Evolutionary conservation across 2,797 vertebrate genomes (phyloP).

Genomic region (Oophaga sylvatica): DNA sequence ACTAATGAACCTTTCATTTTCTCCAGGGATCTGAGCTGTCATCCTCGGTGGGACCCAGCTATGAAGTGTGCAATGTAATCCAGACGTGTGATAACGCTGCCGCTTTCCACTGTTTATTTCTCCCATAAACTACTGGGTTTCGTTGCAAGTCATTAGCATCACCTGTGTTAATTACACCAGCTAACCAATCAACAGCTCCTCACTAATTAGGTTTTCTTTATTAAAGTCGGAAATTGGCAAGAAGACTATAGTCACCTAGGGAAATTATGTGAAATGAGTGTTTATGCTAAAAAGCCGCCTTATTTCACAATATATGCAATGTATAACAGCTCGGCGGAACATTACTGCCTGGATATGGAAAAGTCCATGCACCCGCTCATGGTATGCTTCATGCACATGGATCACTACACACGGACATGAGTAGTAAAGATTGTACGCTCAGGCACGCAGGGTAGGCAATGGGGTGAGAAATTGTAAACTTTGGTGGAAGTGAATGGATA

Average conservation of each 20-base stretch:
- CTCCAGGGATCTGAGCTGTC: conserved; percentile 29
- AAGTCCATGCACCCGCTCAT: background rate
- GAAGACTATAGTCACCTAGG: conserved; percentile 92
- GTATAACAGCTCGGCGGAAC: conserved; percentile 30
- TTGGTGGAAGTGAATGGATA: background rate
- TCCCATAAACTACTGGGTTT: conserved; percentile 86
- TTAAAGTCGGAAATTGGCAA: conserved; percentile 93
- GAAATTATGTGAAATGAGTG: conserved; percentile 86
- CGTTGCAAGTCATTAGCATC: conserved; percentile 98
- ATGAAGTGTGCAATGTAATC: conserved; percentile 46
- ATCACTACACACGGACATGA: background rate
- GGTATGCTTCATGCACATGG: background rate
- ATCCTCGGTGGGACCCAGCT: conserved; percentile 34
- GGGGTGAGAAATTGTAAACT: no score
- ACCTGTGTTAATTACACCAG: conserved; percentile 99
- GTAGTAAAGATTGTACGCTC: no score
- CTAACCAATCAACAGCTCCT: conserved; percentile 97
- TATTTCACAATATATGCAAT: conserved; percentile 63
- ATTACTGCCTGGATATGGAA: conserved; percentile 15
- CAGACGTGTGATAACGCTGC: conserved; percentile 46
- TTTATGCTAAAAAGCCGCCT: conserved; percentile 79
- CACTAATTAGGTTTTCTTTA: conserved; percentile 98
- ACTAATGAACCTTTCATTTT: conserved; percentile 53
- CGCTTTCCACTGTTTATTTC: conserved; percentile 76
- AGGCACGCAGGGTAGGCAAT: no score